Conservation (phyloP, 2,888 invertebrate genomes). For the Amaurobius ferox region DNA sequence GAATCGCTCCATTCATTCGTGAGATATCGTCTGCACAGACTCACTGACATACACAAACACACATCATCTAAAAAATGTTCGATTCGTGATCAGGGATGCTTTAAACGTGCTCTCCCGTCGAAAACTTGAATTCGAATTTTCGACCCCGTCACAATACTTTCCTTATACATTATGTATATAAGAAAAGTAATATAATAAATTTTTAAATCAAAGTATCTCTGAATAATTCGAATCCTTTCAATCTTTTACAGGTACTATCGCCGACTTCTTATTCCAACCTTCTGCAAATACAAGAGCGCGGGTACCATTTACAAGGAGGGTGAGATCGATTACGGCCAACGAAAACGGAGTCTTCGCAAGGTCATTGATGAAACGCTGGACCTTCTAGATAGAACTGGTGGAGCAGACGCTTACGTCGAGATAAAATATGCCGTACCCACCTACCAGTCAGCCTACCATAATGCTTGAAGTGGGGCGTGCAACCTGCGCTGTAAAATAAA, state of each 20-base stretch:
- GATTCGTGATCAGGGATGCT: too few relatives aligned
- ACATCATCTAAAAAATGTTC: too few relatives aligned
- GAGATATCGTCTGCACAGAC: too few relatives aligned
- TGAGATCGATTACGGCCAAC: constrained; percentile 92
- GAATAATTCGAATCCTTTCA: neutral
- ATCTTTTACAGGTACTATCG: constrained; percentile 30
- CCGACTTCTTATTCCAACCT: constrained; percentile 30
- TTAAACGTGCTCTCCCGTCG: too few relatives aligned
- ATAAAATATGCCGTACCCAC: constrained; percentile 99
- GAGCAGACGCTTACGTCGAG: constrained; percentile 97
- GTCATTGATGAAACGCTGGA: constrained; percentile 95
- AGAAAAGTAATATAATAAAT: too few relatives aligned
- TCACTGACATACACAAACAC: too few relatives aligned
- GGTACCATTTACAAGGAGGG: constrained; percentile 82
- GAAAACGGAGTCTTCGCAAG: constrained; percentile 91
- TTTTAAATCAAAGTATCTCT: too few relatives aligned
- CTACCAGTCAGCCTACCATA: constrained; percentile 87
- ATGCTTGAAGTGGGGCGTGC: constrained; percentile 20
- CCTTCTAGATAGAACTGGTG: constrained; percentile 92
- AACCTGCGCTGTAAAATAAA: neutral
- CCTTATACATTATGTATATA: too few relatives aligned
- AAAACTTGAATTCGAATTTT: too few relatives aligned
- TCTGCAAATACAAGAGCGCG: constrained; percentile 32
- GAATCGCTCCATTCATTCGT: too few relatives aligned
- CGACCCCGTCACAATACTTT: too few relatives aligned